These are phyloP conservation scores for Parasteatoda tepidariorum DNA, from an alignment of 1,140 invertebrate species.

Conservation along the genomic window DNA sequence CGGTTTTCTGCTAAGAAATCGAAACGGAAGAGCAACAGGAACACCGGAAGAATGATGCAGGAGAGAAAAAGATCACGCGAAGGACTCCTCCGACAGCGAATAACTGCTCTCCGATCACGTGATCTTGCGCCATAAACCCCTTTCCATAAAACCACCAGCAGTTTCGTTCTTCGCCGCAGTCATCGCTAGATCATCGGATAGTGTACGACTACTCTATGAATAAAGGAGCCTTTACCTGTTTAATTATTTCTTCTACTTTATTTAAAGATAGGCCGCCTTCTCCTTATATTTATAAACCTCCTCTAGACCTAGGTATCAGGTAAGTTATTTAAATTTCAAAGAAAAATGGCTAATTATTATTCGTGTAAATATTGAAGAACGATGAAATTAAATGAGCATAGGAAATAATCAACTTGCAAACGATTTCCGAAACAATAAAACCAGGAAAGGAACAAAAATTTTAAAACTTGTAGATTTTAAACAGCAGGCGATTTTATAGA, in stretches of 20 bases:
- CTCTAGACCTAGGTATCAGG: constrained; percentile 48
- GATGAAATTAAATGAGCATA: too few species aligned
- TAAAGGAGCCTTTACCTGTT: constrained; percentile 26
- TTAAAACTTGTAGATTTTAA: too few species aligned
- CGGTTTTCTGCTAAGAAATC: background rate
- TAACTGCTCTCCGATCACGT: constrained; percentile 41
- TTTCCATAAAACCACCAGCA: background rate
- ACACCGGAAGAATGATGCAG: background rate
- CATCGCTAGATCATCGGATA: background rate
- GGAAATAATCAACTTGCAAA: too few species aligned
- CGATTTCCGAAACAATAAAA: too few species aligned
- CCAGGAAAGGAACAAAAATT: too few species aligned
- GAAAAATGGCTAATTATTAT: too few species aligned
- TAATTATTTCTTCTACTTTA: constrained; percentile 58
- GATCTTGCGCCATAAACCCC: constrained; percentile 11
- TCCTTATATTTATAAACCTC: constrained; percentile 51
- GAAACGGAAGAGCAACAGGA: background rate
- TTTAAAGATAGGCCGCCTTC: constrained; percentile 57
- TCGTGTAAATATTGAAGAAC: too few species aligned
- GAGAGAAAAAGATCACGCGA: constrained; percentile 10
- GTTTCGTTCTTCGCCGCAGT: constrained; percentile 13
- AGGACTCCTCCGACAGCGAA: constrained; percentile 12
- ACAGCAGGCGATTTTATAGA: too few species aligned
- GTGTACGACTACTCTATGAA: constrained; percentile 42
- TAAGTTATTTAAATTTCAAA: background rate